Evolutionary conservation across 2,797 vertebrate genomes (phyloP), one percentile per base, ranked within the genome.

Genomic region (Clarias platycephalus): DNA sequence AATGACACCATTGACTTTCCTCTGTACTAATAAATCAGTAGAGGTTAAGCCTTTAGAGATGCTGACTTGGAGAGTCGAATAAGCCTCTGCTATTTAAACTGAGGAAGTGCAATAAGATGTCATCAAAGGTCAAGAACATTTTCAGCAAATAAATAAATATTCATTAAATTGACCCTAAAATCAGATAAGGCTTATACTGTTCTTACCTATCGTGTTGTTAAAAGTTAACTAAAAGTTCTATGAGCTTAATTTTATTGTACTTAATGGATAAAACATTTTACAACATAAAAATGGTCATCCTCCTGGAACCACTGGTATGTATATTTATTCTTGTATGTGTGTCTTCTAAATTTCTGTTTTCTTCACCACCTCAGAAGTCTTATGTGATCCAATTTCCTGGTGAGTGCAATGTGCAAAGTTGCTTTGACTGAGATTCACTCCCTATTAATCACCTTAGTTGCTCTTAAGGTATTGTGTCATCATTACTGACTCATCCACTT

Each of bases 111-210:
- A 90, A 88, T 85, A 3, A 89, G 88, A 84, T 86, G 81, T 85
- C 83, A 78, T 75, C 55, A 71, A 60, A 86, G 89, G 91, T 89
- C 90, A 85, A 86, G 87, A 75, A 67, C 68, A 84, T 91, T 91
- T 92, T 91, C 87, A 58, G 88, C 18, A 84, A 87, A 90, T 85
- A 89, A 90, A 90, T 93, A 91, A 92, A 94, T 94, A 93, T 95
- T 93, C 89, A 93, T 91, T 16, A 90, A 88, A 86, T 91, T 93
- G 92, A 90, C 90, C 85, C 87, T 85, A 89, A 92, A 88, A 91
- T 86, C 90, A 90, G 76, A 68, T 60, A 22, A 86, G 92, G 92
- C 93, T 93, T 93, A 94, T 49, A 94, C 92, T 89, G 88, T 87
- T 9, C 44, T 44, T 44, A 81, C 67, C 84, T 68, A 83, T 81